Conservation (phyloP, 1,140 invertebrate species). For the Drosophila kepulauana region DNA sequence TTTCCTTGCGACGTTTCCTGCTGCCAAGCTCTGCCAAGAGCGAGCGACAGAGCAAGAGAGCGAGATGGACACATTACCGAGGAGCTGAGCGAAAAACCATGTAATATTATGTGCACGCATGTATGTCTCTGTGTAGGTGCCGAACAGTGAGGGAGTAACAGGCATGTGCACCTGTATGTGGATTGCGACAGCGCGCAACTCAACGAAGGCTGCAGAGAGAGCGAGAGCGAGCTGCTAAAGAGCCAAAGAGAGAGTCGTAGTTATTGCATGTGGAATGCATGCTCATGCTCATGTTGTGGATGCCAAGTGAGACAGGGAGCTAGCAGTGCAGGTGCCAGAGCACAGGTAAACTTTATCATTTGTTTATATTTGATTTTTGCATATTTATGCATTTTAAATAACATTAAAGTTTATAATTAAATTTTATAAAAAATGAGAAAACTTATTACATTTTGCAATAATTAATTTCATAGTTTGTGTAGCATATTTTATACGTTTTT, state of each 20-base stretch:
- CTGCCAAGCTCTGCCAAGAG: slow-evolving; percentile 24
- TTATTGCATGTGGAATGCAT: slow-evolving; percentile 57
- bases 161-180: slow-evolving; percentile 50
- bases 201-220: slow-evolving; percentile 57
- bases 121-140: slow-evolving; percentile 26
- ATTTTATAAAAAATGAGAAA: neutral
- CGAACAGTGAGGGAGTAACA: slow-evolving; percentile 21
- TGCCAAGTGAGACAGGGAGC: neutral
- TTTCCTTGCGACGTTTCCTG: slow-evolving; percentile 77
- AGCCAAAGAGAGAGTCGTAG: slow-evolving; percentile 28
- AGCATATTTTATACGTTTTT: slow-evolving; percentile 19
- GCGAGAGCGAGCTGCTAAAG: no score
- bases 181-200: slow-evolving; percentile 60
- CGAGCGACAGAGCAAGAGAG: slow-evolving; percentile 16
- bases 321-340: slow-evolving; percentile 29
- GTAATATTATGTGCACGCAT: slow-evolving; percentile 19
- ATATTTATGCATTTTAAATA: slow-evolving; percentile 1
- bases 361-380: slow-evolving; percentile 15
- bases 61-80: slow-evolving; percentile 1
- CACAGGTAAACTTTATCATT: slow-evolving; percentile 46
- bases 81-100: slow-evolving; percentile 11
- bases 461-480: no score
- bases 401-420: slow-evolving; percentile 3
- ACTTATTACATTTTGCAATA: neutral
- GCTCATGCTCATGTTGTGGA: slow-evolving; percentile 9